Percentiles rank a stretch among this genome's conserved stretches.
phyloP scores from a whole-genome alignment of 2,797 vertebrate species.

The Iguana delicatissima region DNA sequence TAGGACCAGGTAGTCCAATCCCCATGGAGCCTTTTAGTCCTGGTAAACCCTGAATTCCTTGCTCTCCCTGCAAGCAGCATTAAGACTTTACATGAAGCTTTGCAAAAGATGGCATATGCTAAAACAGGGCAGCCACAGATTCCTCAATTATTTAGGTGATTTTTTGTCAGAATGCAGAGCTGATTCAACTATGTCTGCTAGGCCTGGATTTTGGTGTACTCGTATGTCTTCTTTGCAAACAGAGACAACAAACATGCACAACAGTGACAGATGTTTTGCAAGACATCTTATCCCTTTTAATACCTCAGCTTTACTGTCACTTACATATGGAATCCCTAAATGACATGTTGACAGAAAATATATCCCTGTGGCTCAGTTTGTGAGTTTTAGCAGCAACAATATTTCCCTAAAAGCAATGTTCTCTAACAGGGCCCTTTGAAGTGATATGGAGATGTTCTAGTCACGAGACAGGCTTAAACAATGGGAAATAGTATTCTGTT shows the following conservation, averaged over 20 bases:
- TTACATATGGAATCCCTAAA: conserved; percentile 2
- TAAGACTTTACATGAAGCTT: conserved; percentile 30
- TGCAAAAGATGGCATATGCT: not conserved
- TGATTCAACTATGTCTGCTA: not conserved
- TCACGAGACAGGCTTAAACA: not conserved
- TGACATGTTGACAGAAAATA: conserved; percentile 1
- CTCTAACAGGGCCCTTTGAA: not conserved
- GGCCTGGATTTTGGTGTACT: not conserved
- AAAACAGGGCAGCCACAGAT: not conserved
- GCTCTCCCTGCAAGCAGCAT: conserved; percentile 82
- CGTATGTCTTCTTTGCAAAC: not conserved
- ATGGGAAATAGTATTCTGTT: not conserved
- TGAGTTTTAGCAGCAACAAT: not conserved
- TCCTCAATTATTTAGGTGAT: not conserved
- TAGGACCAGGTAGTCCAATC: conserved; percentile 84
- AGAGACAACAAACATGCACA: conserved; percentile 15
- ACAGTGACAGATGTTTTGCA: conserved; percentile 17
- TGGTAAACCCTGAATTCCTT: conserved; percentile 84
- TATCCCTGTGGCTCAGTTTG: not conserved
- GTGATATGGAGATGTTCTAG: not conserved
- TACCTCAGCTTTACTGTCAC: not conserved
- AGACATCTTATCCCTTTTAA: conserved; percentile 48
- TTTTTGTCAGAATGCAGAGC: not conserved
- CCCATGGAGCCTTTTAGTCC: conserved; percentile 85
- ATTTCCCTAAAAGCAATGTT: not conserved